These are phyloP conservation scores for Mylabris phalerata DNA, from an alignment of 1,140 invertebrate species.

Conservation along the genomic window DNA sequence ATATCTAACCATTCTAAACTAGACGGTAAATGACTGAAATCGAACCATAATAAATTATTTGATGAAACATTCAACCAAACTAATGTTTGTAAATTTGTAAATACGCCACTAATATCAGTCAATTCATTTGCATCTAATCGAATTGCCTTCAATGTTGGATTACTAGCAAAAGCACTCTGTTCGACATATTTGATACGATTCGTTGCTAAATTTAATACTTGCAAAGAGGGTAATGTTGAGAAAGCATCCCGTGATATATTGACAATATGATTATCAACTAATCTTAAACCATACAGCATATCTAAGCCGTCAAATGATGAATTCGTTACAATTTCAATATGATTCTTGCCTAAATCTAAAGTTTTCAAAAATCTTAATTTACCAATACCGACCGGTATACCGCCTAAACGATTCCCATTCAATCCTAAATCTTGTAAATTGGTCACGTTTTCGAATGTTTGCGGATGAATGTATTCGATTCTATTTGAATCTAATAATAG, in stretches of 20 bases:
- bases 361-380: slow-evolving; percentile 63
- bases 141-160: slow-evolving; percentile 56
- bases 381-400: slow-evolving; percentile 63
- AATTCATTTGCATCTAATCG: slow-evolving; percentile 62
- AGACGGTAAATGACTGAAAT: slow-evolving; percentile 59
- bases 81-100: slow-evolving; percentile 55
- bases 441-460: slow-evolving; percentile 72
- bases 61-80: slow-evolving; percentile 66
- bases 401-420: slow-evolving; percentile 64
- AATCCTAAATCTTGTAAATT: slow-evolving; percentile 73
- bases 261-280: slow-evolving; percentile 61
- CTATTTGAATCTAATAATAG: slow-evolving; percentile 70
- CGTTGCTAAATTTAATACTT: slow-evolving; percentile 61
- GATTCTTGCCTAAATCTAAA: slow-evolving; percentile 73
- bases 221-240: slow-evolving; percentile 55
- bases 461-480: slow-evolving; percentile 59
- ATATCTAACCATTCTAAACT: slow-evolving; percentile 65
- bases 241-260: slow-evolving; percentile 61
- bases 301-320: slow-evolving; percentile 57
- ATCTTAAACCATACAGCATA: slow-evolving; percentile 54
- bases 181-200: slow-evolving; percentile 61
- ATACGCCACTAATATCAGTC: slow-evolving; percentile 58
- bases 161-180: slow-evolving; percentile 56
- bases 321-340: slow-evolving; percentile 54
- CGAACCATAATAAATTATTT: slow-evolving; percentile 60